Evolutionary conservation across 2,113 vertebrate species (phyloP).

Genomic region (Euleptes europaea): DNA sequence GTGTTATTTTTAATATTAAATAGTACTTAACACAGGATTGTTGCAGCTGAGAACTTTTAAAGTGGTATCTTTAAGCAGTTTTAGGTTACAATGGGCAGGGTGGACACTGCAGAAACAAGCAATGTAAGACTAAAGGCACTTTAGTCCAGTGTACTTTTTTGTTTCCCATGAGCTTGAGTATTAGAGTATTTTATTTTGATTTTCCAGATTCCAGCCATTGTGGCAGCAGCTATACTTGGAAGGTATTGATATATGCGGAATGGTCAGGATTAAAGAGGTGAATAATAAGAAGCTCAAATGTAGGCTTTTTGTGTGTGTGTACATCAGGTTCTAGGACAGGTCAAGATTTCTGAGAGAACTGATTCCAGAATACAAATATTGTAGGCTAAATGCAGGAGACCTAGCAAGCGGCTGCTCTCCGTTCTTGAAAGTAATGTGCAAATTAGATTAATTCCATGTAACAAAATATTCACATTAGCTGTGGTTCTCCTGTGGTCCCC

Average conservation of each 20-base stretch:
- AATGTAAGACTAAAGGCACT: background rate
- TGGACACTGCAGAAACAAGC: background rate
- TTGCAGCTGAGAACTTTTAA: background rate
- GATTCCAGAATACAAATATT: background rate
- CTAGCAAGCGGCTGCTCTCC: background rate
- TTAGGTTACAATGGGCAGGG: background rate
- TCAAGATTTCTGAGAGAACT: background rate
- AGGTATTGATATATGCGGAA: background rate
- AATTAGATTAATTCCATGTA: background rate
- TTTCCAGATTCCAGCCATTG: background rate
- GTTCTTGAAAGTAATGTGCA: background rate
- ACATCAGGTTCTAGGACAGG: background rate
- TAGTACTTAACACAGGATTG: background rate
- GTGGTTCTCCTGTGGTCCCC: background rate
- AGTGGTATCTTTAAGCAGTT: background rate
- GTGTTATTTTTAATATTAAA: background rate
- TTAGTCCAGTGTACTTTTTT: background rate
- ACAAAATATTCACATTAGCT: background rate
- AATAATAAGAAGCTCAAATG: background rate
- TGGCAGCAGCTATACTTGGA: background rate
- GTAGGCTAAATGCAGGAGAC: background rate
- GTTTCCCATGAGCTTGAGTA: background rate
- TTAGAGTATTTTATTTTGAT: background rate
- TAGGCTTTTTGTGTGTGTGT: background rate
- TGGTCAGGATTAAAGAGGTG: background rate